A percentile compares a stretch with the other conserved stretches of the same genome.
Evolutionary conservation across 2,113 vertebrate genomes (phyloP).

Genomic region (Todiramphus saurophagus): DNA sequence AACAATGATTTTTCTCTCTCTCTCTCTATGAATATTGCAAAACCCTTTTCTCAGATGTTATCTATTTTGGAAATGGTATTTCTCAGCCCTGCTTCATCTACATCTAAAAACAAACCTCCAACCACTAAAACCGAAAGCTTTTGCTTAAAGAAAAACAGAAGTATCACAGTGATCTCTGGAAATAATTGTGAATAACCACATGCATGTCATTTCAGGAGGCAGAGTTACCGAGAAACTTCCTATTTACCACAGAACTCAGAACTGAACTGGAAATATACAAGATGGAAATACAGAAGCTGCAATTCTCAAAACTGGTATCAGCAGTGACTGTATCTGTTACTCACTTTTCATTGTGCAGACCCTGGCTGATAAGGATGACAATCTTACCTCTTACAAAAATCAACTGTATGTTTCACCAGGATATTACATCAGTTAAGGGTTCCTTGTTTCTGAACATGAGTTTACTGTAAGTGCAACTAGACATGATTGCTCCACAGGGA

Average conservation of each 20-base stretch:
- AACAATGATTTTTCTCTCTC: neutral
- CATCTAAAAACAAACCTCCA: neutral
- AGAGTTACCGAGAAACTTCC: neutral
- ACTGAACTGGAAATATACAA: neutral
- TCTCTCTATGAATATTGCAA: neutral
- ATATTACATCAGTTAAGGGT: neutral
- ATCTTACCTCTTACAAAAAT: neutral
- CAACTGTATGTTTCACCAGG: neutral
- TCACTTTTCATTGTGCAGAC: neutral
- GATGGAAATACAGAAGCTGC: neutral
- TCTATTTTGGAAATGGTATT: neutral
- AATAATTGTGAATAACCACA: neutral
- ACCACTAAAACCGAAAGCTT: neutral
- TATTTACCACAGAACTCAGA: neutral
- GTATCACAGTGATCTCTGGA: neutral
- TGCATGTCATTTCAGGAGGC: neutral
- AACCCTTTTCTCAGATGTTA: neutral
- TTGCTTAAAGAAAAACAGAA: neutral
- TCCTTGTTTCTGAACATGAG: neutral
- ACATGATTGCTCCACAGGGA: neutral
- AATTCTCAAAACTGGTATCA: neutral
- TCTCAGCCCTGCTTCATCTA: neutral
- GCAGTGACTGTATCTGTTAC: neutral
- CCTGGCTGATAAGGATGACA: neutral
- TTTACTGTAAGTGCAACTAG: rapidly evolving